phyloP scores from a whole-genome alignment of 2,888 invertebrate genomes.

The Temnothorax rugatulus region DNA sequence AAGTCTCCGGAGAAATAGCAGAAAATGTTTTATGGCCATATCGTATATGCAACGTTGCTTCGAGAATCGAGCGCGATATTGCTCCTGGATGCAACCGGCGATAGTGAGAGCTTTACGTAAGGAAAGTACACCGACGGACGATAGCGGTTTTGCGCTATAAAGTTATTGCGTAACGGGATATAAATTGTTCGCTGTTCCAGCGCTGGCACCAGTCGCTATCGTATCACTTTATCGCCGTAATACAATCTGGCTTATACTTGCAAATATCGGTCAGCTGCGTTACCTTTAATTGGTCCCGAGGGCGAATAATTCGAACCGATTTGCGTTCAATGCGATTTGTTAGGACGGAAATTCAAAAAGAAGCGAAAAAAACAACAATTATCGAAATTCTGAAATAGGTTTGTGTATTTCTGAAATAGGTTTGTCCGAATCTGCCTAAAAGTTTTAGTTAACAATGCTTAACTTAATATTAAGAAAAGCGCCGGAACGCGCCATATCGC shows the following conservation, averaged over 20 bases:
- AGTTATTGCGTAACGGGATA: slow-evolving; percentile 46
- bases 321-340: slow-evolving; percentile 11
- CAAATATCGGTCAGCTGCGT: slow-evolving; percentile 33
- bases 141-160: slow-evolving; percentile 22
- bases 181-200: slow-evolving; percentile 44
- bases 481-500: neutral
- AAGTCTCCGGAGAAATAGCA: slow-evolving; percentile 24
- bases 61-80: slow-evolving; percentile 27
- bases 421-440: neutral
- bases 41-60: slow-evolving; percentile 27
- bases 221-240: slow-evolving; percentile 39
- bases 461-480: neutral
- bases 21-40: slow-evolving; percentile 21
- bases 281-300: slow-evolving; percentile 35
- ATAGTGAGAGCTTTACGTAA: slow-evolving; percentile 47
- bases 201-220: slow-evolving; percentile 2
- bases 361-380: neutral
- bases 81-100: slow-evolving; percentile 1
- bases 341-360: slow-evolving; percentile 2
- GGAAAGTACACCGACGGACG: slow-evolving; percentile 10
- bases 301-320: slow-evolving; percentile 30
- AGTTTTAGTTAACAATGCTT: neutral
- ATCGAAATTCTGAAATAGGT: neutral
- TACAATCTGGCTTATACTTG: slow-evolving; percentile 47
- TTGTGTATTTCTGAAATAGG: neutral